These are phyloP conservation scores for Podargus strigoides DNA, from an alignment of 2,797 vertebrate genomes.

Conservation along the genomic window DNA sequence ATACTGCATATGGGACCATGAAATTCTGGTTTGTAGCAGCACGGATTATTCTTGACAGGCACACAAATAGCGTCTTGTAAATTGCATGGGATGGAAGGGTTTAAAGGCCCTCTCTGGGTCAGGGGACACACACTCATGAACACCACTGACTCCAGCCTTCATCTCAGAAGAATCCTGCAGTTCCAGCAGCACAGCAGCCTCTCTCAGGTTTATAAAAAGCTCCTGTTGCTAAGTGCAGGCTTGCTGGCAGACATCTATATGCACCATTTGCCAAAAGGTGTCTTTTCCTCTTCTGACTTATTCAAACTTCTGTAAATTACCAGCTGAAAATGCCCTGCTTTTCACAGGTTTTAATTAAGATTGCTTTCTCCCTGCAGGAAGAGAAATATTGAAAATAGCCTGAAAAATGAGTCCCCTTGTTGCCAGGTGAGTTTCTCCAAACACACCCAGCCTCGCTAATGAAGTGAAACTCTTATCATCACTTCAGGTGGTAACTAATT, in stretches of 20 bases:
- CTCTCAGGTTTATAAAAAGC: not conserved
- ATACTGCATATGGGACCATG: not conserved
- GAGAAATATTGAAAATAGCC: slow-evolving; percentile 52
- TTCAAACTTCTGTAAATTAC: slow-evolving; percentile 59
- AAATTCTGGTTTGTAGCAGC: not conserved
- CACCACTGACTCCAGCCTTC: not conserved
- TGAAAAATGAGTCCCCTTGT: slow-evolving; percentile 54
- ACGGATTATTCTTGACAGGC: not conserved
- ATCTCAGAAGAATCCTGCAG: not conserved
- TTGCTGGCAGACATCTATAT: slow-evolving; percentile 7
- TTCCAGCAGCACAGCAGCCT: not conserved
- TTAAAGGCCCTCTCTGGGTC: not conserved
- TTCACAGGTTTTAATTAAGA: slow-evolving; percentile 65
- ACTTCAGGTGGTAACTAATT: slow-evolving; percentile 63
- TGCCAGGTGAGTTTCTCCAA: slow-evolving; percentile 62
- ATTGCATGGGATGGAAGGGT: not conserved
- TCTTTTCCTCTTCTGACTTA: slow-evolving; percentile 48
- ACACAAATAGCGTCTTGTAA: not conserved
- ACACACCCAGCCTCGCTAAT: slow-evolving; percentile 55
- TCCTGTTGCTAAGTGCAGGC: slow-evolving; percentile 45
- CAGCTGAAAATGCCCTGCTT: slow-evolving; percentile 53
- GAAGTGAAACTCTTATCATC: slow-evolving; percentile 54
- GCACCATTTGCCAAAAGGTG: slow-evolving; percentile 47
- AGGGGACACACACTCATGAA: not conserved
- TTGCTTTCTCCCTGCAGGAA: slow-evolving; percentile 55